Evolutionary conservation across 2,888 invertebrate species (phyloP), one percentile per base, ranked within the genome.

Genomic region (Harmothoe impar): DNA sequence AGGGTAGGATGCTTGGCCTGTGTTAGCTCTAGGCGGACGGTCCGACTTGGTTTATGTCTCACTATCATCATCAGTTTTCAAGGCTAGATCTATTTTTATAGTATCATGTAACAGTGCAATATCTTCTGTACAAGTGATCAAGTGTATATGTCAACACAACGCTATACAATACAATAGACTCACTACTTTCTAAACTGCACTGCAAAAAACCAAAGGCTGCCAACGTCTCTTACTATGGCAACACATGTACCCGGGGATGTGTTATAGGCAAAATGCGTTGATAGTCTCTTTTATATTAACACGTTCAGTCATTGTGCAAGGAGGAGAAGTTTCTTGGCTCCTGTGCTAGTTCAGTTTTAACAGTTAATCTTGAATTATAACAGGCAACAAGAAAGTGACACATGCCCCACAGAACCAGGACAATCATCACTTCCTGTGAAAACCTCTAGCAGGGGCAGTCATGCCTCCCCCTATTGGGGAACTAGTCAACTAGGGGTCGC

Each of bases 141-240:
- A 81, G 81, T 81, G 81, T 33, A 43, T 81, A 81, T 81, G 81
- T 81, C 81, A 81, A 81, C 81, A 81, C 81, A 81, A 81, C 81
- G 81, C 81, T 81, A 81, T 33, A 33, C 81, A 15, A 33, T 81
- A 81, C 81, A 43, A 33, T 25, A 81, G 81, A 33, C 81, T 33
- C 35, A 81, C 81, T 81, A 81, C 81, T 35, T 81, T 20, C 15
- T 81, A 81, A 43, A 43, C 33, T 81, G 81, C 81, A 81, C 81
- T 33, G 81, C 81, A 81, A 81, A 81, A 68, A 77, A 43, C 43
- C 43, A 43, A 43, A 81, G 17, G 43, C 43, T 81, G 81, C 35
- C 43, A 23, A 33, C 35, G 15, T 15, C 33, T 81, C 35, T 23
- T 25, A 33, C 33, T 43, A 43, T 3, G 43, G 43, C 43, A 43